A percentile compares a stretch with the other conserved stretches of the same genome.
These are phyloP conservation scores for Drosophila punjabiensis DNA, from an alignment of 1,140 invertebrate species.

Conservation along the genomic window DNA sequence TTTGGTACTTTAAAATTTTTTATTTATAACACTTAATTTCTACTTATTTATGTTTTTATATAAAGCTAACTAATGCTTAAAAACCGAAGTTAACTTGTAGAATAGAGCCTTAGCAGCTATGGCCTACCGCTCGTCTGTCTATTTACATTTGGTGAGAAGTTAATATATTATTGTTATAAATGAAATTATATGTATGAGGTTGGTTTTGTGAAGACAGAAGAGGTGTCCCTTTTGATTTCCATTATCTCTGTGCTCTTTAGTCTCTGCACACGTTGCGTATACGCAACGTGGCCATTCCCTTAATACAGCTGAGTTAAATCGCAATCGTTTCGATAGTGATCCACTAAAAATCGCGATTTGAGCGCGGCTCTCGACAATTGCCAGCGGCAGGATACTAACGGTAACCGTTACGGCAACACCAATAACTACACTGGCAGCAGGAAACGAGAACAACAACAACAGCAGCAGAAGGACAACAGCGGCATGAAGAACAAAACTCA, in stretches of 20 bases:
- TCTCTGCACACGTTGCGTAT: constrained; percentile 41
- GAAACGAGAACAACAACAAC: not conserved
- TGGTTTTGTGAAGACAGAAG: too few species aligned
- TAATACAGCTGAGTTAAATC: constrained; percentile 64
- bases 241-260: not conserved
- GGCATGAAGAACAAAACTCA: constrained; percentile 47
- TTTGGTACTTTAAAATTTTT: too few species aligned
- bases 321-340: constrained; percentile 45
- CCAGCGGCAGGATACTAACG: constrained; percentile 58
- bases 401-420: constrained; percentile 26
- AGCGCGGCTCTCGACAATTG: constrained; percentile 34
- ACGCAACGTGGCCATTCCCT: constrained; percentile 56
- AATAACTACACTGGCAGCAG: constrained; percentile 24
- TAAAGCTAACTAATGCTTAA: too few species aligned
- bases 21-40: too few species aligned
- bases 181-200: too few species aligned
- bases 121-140: too few species aligned
- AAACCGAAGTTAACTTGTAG: too few species aligned
- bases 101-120: too few species aligned
- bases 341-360: constrained; percentile 58
- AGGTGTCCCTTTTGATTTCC: too few species aligned
- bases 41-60: too few species aligned
- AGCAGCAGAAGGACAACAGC: not conserved
- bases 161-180: too few species aligned
- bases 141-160: too few species aligned